Evolutionary conservation across 2,113 vertebrate genomes (phyloP).

Genomic region (Spea bombifrons): DNA sequence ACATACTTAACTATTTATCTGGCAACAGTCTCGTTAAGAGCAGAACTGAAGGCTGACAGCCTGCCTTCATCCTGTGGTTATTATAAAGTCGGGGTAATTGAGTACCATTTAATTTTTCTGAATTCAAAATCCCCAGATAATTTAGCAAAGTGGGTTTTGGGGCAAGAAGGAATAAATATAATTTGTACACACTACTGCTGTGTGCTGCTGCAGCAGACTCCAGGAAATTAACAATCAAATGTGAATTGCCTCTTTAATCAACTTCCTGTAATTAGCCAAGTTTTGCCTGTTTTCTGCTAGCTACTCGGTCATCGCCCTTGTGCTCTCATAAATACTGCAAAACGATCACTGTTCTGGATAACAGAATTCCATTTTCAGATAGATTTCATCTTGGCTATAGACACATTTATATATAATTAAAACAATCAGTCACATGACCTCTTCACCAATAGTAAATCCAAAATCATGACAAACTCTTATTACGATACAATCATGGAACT

Average conservation of each 20-base stretch:
- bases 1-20: background rate
- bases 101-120: slow-evolving; percentile 4
- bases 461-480: no score
- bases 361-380: background rate
- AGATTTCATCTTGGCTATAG: background rate
- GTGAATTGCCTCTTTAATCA: slow-evolving; percentile 32
- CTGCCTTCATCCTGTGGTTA: background rate
- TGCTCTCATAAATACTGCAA: background rate
- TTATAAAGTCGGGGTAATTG: background rate
- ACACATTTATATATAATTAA: background rate
- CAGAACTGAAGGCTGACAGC: background rate
- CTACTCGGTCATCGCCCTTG: background rate
- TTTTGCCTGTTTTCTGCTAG: slow-evolving; percentile 10
- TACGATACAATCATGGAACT: no score
- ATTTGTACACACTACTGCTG: slow-evolving; percentile 20
- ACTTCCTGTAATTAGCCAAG: slow-evolving; percentile 31
- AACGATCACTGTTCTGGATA: background rate
- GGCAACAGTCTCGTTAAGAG: no score
- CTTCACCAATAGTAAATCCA: no score
- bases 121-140: slow-evolving; percentile 7
- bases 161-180: slow-evolving; percentile 9
- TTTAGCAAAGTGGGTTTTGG: slow-evolving; percentile 15
- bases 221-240: slow-evolving; percentile 32
- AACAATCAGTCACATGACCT: background rate
- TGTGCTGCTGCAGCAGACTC: slow-evolving; percentile 10